These are phyloP conservation scores for Euwallacea similis DNA, from an alignment of 1,140 invertebrate genomes.

Conservation along the genomic window DNA sequence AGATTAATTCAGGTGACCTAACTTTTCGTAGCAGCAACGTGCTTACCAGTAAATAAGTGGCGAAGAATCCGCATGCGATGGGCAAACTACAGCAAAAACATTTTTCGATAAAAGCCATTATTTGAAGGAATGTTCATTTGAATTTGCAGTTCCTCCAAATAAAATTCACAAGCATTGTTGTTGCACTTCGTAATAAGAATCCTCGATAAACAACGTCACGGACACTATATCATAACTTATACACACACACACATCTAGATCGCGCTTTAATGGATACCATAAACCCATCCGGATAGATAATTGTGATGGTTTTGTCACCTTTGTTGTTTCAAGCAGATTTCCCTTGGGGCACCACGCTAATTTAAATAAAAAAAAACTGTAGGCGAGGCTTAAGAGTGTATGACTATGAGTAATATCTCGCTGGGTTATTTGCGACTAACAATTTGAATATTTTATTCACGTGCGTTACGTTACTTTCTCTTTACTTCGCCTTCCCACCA, in stretches of 20 bases:
- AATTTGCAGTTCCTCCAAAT: conserved; percentile 30
- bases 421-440: conserved; percentile 44
- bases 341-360: background rate
- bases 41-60: conserved; percentile 49
- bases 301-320: background rate
- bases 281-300: background rate
- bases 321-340: background rate
- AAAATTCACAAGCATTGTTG: conserved; percentile 32
- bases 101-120: conserved; percentile 46
- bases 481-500: conserved; percentile 37
- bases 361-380: conserved; percentile 22
- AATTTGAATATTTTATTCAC: conserved; percentile 50
- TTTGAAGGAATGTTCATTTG: conserved; percentile 27
- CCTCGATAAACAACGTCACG: background rate
- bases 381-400: conserved; percentile 45
- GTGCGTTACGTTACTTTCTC: conserved; percentile 48
- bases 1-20: too few species aligned
- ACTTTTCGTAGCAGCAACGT: background rate
- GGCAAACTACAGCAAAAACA: conserved; percentile 51
- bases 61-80: conserved; percentile 50
- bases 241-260: background rate
- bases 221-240: background rate
- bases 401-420: conserved; percentile 47
- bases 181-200: conserved; percentile 12
- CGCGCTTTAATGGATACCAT: background rate